Base-by-base conservation (phyloP, 2,797 vertebrate species). In the Chloroceryle inda region DNA sequence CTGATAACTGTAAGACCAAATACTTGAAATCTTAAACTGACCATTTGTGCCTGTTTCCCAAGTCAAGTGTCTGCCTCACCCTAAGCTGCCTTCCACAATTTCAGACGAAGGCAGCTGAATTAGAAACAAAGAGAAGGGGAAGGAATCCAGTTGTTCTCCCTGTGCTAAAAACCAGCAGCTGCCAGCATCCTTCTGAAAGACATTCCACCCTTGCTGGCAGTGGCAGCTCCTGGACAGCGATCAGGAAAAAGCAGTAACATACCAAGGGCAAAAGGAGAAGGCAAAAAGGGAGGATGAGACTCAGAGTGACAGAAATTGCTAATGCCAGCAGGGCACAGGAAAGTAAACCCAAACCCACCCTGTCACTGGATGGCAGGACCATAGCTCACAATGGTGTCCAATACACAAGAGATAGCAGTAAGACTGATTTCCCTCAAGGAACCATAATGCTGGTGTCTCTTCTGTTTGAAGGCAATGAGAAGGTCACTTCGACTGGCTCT, bases 221-320 rank as follows among this genome's bases (percentile, higher is more conserved):
- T 0, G 0, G 11, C 2, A 1, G 5, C 59, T 38, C 5, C 18
- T 3, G 44, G 23, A 8, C 21, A 33, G 49, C 33, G n/a, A 42
- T 2, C 29, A 12, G 61, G 38, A 37, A n/a, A 75, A 22, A 62
- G 5, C 0, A 27, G 22, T 1, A 58, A 37, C 5, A 21, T 45
- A 12, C 15, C 16, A 13, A 58, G 3, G 18, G 35, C 40, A 22
- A 50, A 37, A 40, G 18, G 17, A 56, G 40, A 35, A 49, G 18
- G 15, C 24, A 52, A 61, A 23, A 67, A 33, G 27, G 37, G 62
- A 76, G 18, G 3, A 4, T 21, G 21, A 20, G 45, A 19, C 58
- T 53, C 24, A 11, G 20, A 58, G n/a, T 12, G 8, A 37, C 13
- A 56, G 22, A 19, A 52, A 13, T 0, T n/a, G 26, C 18, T 21